Evolutionary conservation across 2,888 invertebrate genomes (phyloP), one percentile per base, ranked within the genome.

Genomic region (Trichogramma dendrolimi): DNA sequence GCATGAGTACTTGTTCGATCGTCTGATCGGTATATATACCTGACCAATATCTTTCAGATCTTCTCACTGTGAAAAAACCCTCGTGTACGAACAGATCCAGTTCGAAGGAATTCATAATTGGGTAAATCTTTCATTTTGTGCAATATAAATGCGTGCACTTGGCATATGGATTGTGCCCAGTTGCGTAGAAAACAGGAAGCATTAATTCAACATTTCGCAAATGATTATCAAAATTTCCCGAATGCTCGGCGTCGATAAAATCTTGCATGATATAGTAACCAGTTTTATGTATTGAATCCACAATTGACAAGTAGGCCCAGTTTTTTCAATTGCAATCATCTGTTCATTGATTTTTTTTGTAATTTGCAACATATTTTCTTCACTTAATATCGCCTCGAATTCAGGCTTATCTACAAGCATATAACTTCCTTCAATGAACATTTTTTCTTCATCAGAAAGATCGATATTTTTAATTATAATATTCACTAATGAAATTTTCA

Each of bases 81-180:
- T 58, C 53, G n/a, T 62, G 65, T 55, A 67, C 66, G 6, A 40
- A 14, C 1, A 61, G 41, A 59, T 27, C 55, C 53, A 64, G 7
- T 39, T 11, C 14, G 51, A 51, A 8, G 10, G 6, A 51, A 51
- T 27, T 38, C 51, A 27, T 5, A 6, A n/a, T 62, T 64, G 54
- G 61, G 54, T 57, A 77, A 69, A 48, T 64, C 40, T 5, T 58
- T 50, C 76, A 78, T 78, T 66, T 76, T 73, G 71, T 79, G 79
- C 27, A 79, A 70, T 76, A 76, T 7, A 78, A 56, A 47, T 75
- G 73, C 11, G 65, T 66, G 51, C 68, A 73, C 67, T 74, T 75
- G 41, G 75, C 73, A 67, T 78, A 76, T 4, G 67, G 58, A 55
- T 75, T 75, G 69, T 80, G 74, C 10, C 78, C 77, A 58, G 67